Percentiles rank a stretch among this genome's conserved stretches.
These are phyloP conservation scores for Periophthalmus magnuspinnatus DNA, from an alignment of 2,797 vertebrate species.

Conservation along the genomic window DNA sequence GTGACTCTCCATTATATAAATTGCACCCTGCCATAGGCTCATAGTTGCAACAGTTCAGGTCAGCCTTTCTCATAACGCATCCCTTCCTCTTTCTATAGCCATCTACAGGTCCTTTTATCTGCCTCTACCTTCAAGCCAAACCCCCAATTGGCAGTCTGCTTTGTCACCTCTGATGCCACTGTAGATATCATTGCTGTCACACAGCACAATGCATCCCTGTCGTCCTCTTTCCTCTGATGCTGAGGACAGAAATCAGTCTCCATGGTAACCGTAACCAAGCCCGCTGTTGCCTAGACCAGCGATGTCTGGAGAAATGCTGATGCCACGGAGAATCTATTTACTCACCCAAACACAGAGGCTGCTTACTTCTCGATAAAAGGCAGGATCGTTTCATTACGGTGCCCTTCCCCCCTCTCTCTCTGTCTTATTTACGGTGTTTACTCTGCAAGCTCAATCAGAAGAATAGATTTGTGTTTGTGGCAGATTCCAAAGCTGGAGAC, in stretches of 20 bases:
- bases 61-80: not conserved
- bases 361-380: conserved; percentile 56
- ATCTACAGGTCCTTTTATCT: conserved; percentile 9
- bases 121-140: not conserved
- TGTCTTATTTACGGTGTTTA: conserved; percentile 56
- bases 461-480: conserved; percentile 21
- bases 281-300: conserved; percentile 69
- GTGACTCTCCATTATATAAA: too few species aligned
- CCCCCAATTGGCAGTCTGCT: conserved; percentile 3
- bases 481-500: conserved; percentile 4
- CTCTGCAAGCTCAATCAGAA: conserved; percentile 28
- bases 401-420: too few species aligned
- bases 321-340: conserved; percentile 63
- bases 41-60: not conserved
- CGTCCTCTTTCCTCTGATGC: conserved; percentile 40
- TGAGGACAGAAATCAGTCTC: conserved; percentile 59
- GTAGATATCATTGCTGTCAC: conserved; percentile 27
- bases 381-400: conserved; percentile 50
- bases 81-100: not conserved
- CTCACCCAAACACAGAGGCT: conserved; percentile 48
- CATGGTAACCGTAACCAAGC: conserved; percentile 78
- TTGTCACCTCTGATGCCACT: conserved; percentile 24
- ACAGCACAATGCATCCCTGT: conserved; percentile 31
- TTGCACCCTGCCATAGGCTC: not conserved
- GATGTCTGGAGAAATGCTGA: conserved; percentile 57